Evolutionary conservation across 2,113 vertebrate genomes (phyloP), one percentile per base, ranked within the genome.

Genomic region (Corydoras maculifer): DNA sequence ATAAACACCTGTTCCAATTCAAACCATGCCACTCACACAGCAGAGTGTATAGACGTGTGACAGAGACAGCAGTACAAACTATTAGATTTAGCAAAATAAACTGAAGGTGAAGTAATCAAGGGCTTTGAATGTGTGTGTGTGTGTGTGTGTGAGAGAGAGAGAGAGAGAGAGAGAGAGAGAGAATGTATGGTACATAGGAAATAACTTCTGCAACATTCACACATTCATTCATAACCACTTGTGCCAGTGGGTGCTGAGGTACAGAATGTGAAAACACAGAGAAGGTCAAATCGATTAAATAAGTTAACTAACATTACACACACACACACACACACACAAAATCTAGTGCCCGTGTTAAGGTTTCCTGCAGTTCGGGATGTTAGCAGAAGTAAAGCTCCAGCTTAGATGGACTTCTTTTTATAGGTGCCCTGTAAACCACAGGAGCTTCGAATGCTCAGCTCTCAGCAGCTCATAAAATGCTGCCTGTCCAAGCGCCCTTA

Each of bases 331-430:
- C 10, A 58, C 35, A 49, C 67, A 49, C 15, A 58, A 25, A 25
- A 25, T 25, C 18, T 29, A 48, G 30, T 61, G 58, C 15, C 7
- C 15, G 48, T 51, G 18, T 43, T 3, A 14, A 9, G 5, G 30
- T 53, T 70, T 15, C 13, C 30, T 11, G 30, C 35, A 59, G 30
- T 62, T 54, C 60, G 54, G 48, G 59, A 72, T 13, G 8, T 58
- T 68, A 62, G 35, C 58, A 59, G 58, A 7, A 78, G 53, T 68
- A 71, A 71, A 76, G 50, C 64, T 25, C 53, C 32, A 32, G 75
- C 59, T 68, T 65, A 74, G 65, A 25, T 63, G 30, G 54, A 58
- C 69, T 79, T 76, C 75, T 77, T 76, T 79, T 79, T 79, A 76
- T 77, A 79, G 78, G 60, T 68, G 64, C 62, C 64, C 53, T 35